Percentiles rank a stretch among this genome's conserved stretches.
Evolutionary conservation across 2,113 vertebrate genomes (phyloP).

Genomic region (Probosciger aterrimus): DNA sequence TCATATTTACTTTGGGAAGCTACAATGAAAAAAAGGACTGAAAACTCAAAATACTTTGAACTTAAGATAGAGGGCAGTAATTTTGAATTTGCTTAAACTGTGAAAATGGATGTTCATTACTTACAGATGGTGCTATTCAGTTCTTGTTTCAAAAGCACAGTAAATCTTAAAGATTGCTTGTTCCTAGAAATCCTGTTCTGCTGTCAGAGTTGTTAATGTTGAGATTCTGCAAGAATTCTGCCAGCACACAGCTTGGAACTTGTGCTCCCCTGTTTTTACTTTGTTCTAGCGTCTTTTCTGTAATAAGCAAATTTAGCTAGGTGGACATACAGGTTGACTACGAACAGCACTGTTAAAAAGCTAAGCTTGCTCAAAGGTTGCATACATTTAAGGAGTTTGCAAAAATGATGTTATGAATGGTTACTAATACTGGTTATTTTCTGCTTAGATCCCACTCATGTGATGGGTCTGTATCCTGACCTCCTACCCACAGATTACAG

Average conservation of each 20-base stretch:
- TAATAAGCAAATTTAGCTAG: background rate
- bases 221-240: background rate
- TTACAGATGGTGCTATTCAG: background rate
- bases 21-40: background rate
- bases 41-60: background rate
- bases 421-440: constrained; percentile 32
- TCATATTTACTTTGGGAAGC: background rate
- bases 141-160: background rate
- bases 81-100: background rate
- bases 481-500: constrained; percentile 93
- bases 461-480: constrained; percentile 97
- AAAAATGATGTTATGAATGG: background rate
- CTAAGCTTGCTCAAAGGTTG: background rate
- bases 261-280: background rate
- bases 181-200: background rate
- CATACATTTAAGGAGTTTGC: background rate
- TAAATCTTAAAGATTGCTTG: background rate
- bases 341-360: background rate
- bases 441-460: constrained; percentile 91
- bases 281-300: background rate
- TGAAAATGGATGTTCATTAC: accelerated
- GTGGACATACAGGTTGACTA: background rate
- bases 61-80: background rate
- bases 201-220: background rate
- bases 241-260: background rate